Conservation (phyloP, 2,888 invertebrate species). For the Hecatera dysodea region DNA sequence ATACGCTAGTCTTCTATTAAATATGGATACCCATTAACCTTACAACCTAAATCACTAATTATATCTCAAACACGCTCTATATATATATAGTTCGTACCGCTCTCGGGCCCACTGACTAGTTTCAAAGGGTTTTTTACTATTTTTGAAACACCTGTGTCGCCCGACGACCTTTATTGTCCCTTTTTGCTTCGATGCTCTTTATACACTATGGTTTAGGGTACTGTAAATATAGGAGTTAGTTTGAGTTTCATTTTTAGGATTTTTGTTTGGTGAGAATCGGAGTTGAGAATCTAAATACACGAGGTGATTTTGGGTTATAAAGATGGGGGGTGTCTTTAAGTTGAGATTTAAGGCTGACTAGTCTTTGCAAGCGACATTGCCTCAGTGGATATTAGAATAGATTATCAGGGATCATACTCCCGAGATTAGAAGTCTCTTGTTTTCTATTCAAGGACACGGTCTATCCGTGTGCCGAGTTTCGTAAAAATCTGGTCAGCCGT, state of each 20-base stretch:
- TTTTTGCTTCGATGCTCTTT: slow-evolving; percentile 67
- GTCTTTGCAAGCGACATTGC: too few relatives aligned
- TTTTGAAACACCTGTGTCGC: slow-evolving; percentile 80
- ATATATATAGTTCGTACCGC: slow-evolving; percentile 51
- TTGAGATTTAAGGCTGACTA: not conserved
- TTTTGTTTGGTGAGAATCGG: not conserved
- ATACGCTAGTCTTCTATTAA: too few relatives aligned
- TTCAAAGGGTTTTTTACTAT: slow-evolving; percentile 82
- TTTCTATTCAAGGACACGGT: too few relatives aligned
- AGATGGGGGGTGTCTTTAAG: not conserved
- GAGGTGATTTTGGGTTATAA: not conserved
- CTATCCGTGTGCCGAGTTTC: too few relatives aligned
- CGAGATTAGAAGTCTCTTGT: too few relatives aligned
- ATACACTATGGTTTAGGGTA: slow-evolving; percentile 61
- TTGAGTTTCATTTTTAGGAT: slow-evolving; percentile 12
- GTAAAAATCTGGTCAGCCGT: too few relatives aligned
- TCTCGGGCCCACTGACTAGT: slow-evolving; percentile 78
- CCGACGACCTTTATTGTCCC: slow-evolving; percentile 71
- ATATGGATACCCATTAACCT: not conserved
- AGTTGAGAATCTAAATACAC: not conserved
- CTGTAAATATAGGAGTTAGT: slow-evolving; percentile 58
- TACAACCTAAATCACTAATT: slow-evolving; percentile 40
- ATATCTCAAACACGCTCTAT: slow-evolving; percentile 41
- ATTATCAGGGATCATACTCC: too few relatives aligned
- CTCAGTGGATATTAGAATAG: too few relatives aligned